Percentiles rank a stretch among this genome's conserved stretches.
Conservation (phyloP, 2,888 invertebrate species). For the Idaea aversata region DNA sequence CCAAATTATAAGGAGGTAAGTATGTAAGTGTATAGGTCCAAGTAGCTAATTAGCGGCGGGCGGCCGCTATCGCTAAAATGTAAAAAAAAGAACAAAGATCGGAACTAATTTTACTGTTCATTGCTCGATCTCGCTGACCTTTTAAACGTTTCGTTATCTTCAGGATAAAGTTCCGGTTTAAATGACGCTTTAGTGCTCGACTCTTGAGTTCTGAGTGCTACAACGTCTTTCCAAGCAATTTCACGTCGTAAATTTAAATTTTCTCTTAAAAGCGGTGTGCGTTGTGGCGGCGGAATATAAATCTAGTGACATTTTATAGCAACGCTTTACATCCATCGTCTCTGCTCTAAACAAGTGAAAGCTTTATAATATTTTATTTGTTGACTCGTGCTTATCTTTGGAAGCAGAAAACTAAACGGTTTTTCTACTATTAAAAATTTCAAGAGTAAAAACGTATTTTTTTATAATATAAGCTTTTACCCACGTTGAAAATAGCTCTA, state of each 20-base stretch:
- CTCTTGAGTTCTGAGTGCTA: slow-evolving; percentile 33
- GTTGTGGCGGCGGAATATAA: background rate
- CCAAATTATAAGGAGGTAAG: background rate
- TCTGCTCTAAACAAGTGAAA: background rate
- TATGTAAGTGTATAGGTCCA: background rate
- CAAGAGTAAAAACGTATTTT: too few relatives aligned
- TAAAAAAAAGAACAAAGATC: slow-evolving; percentile 11
- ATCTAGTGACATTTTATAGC: slow-evolving; percentile 6
- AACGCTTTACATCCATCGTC: slow-evolving; percentile 8
- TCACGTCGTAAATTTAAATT: slow-evolving; percentile 42
- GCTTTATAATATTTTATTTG: background rate
- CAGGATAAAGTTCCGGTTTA: slow-evolving; percentile 1
- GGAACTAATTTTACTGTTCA: slow-evolving; percentile 37
- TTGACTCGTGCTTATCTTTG: background rate
- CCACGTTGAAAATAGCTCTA: too few relatives aligned
- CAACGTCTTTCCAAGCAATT: slow-evolving; percentile 43
- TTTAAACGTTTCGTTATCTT: background rate
- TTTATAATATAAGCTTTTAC: too few relatives aligned
- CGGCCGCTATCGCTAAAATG: slow-evolving; percentile 1
- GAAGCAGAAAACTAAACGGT: too few relatives aligned
- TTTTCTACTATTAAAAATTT: background rate
- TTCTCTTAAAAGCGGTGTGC: slow-evolving; percentile 32
- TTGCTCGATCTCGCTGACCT: slow-evolving; percentile 24
- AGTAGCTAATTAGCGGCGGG: background rate
- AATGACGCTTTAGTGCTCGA: background rate